Evolutionary conservation across 2,113 vertebrate genomes (phyloP).

Genomic region (Sander lucioperca): DNA sequence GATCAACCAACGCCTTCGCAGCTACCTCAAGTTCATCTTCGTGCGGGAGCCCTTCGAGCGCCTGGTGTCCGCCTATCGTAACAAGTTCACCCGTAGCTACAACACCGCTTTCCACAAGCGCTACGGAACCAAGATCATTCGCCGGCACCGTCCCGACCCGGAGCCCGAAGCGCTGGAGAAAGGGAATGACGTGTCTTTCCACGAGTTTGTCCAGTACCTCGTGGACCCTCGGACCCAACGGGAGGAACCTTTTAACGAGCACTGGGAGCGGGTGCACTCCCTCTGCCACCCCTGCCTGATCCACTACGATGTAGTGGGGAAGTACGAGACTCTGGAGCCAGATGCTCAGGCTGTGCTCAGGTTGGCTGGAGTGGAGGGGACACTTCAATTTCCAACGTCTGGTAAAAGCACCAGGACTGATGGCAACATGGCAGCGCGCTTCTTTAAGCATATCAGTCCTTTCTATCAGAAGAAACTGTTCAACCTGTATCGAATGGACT

Average conservation of each 20-base stretch:
- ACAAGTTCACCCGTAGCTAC: conserved; percentile 94
- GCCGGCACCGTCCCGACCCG: conserved; percentile 87
- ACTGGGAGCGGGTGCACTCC: conserved; percentile 95
- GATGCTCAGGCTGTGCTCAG: conserved; percentile 91
- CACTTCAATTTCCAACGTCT: conserved; percentile 85
- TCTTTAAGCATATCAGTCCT: conserved; percentile 91
- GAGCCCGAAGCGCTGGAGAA: conserved; percentile 82
- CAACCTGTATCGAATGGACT: conserved; percentile 96
- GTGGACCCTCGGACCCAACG: conserved; percentile 91
- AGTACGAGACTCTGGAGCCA: conserved; percentile 92
- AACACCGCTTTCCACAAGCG: conserved; percentile 94
- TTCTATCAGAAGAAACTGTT: conserved; percentile 95
- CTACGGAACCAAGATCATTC: conserved; percentile 93
- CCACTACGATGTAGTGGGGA: conserved; percentile 94
- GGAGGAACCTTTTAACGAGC: conserved; percentile 93
- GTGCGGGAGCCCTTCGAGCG: conserved; percentile 96
- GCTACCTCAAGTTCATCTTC: conserved; percentile 95
- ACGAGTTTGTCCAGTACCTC: conserved; percentile 94
- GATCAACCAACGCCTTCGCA: conserved; percentile 92
- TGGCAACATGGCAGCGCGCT: conserved; percentile 85
- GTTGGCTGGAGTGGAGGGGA: conserved; percentile 82
- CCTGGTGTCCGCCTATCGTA: conserved; percentile 93
- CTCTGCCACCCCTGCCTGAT: conserved; percentile 96
- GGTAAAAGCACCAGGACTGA: conserved; percentile 87
- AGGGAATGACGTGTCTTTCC: conserved; percentile 90